Evolutionary conservation across 2,888 invertebrate species (phyloP).

Genomic region (Toxonevra muliebris): DNA sequence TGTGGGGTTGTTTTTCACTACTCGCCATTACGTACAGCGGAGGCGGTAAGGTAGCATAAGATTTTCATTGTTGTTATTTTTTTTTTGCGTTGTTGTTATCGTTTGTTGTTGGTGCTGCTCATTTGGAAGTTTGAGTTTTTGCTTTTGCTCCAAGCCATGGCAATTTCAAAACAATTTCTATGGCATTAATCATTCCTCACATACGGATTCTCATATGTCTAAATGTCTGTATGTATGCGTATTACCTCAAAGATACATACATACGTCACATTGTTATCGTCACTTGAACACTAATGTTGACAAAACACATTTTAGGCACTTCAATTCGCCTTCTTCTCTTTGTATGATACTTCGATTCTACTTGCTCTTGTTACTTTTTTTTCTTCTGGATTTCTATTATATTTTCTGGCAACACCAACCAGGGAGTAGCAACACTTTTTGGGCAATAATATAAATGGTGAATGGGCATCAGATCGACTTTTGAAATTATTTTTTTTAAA

Average conservation of each 20-base stretch:
- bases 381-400: too few relatives aligned
- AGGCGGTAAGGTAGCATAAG: conserved; percentile 19
- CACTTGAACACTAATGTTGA: conserved; percentile 51
- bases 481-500: too few relatives aligned
- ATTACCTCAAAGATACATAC: neutral
- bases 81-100: too few relatives aligned
- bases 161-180: conserved; percentile 56
- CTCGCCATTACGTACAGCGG: too few relatives aligned
- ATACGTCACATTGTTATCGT: conserved; percentile 10
- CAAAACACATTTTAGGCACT: conserved; percentile 61
- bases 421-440: too few relatives aligned
- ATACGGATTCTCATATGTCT: neutral
- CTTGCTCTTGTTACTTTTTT: neutral
- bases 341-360: neutral
- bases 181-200: conserved; percentile 52
- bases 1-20: neutral
- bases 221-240: neutral
- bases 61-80: conserved; percentile 28
- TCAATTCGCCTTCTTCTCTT: conserved; percentile 30
- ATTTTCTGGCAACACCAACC: too few relatives aligned
- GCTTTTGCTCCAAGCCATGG: conserved; percentile 22
- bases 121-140: conserved; percentile 40
- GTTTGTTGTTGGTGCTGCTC: conserved; percentile 42
- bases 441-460: too few relatives aligned
- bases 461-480: too few relatives aligned